Evolutionary conservation across 2,888 invertebrate genomes (phyloP).

Genomic region (Leptarthrus brevirostris): DNA sequence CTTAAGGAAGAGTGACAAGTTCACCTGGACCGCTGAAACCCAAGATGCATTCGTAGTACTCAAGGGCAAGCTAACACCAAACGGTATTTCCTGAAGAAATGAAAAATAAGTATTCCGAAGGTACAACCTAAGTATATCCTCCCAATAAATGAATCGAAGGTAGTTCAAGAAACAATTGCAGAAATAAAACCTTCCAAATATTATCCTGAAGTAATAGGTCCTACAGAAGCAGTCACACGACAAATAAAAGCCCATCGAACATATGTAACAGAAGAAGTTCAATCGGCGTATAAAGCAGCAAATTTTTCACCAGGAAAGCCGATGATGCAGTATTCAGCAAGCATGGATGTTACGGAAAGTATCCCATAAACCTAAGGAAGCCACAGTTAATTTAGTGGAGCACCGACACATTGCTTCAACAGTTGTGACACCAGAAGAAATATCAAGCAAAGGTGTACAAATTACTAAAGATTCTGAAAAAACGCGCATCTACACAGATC

Average conservation of each 20-base stretch:
- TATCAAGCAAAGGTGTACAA: conserved; percentile 69
- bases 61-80: no score
- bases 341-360: conserved; percentile 71
- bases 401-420: conserved; percentile 72
- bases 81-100: conserved; percentile 71
- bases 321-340: conserved; percentile 72
- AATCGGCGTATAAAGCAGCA: conserved; percentile 78
- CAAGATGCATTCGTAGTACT: no score
- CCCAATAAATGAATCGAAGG: conserved; percentile 73
- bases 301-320: conserved; percentile 71
- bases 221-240: conserved; percentile 79
- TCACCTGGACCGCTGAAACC: no score
- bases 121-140: conserved; percentile 74
- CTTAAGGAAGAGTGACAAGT: no score
- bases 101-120: conserved; percentile 66
- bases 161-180: conserved; percentile 76
- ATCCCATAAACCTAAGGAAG: conserved; percentile 72
- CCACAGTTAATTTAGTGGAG: conserved; percentile 72
- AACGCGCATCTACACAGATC: conserved; percentile 68
- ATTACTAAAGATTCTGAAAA: conserved; percentile 66
- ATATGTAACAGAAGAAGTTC: conserved; percentile 73
- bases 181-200: conserved; percentile 82
- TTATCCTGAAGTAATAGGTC: conserved; percentile 81
- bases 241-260: conserved; percentile 75
- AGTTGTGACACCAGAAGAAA: conserved; percentile 73